These are phyloP conservation scores for Automeris io DNA, from an alignment of 2,888 invertebrate species.

Conservation along the genomic window DNA sequence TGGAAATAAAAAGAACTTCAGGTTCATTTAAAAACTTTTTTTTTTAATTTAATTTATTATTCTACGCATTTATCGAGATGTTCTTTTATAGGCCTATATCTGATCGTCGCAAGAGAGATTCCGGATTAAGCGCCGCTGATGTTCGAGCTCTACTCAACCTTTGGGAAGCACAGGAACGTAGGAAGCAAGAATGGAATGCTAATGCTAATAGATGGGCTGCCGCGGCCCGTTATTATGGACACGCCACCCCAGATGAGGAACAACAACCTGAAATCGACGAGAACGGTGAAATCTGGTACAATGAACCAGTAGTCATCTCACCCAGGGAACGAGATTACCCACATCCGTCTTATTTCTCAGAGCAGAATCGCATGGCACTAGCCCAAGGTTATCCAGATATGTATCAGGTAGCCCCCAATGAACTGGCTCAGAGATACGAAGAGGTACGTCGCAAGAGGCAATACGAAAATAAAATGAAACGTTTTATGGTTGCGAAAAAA, in stretches of 20 bases:
- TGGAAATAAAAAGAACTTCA: slow-evolving; percentile 68
- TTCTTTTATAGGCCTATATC: slow-evolving; percentile 49
- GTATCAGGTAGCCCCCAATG: slow-evolving; percentile 59
- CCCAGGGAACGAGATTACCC: slow-evolving; percentile 59
- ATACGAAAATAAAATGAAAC: slow-evolving; percentile 72
- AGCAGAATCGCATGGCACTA: slow-evolving; percentile 63
- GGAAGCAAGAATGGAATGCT: slow-evolving; percentile 68
- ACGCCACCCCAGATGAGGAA: slow-evolving; percentile 62
- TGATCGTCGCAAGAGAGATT: slow-evolving; percentile 77
- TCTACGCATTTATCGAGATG: background rate
- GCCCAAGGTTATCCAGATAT: slow-evolving; percentile 60
- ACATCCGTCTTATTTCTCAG: slow-evolving; percentile 65
- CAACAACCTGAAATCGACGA: slow-evolving; percentile 69
- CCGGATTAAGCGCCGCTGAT: slow-evolving; percentile 79
- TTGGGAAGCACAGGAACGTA: slow-evolving; percentile 78
- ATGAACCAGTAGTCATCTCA: slow-evolving; percentile 73
- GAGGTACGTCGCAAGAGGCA: slow-evolving; percentile 69
- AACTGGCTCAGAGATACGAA: slow-evolving; percentile 62
- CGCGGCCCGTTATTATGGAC: slow-evolving; percentile 58
- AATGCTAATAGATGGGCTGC: slow-evolving; percentile 62
- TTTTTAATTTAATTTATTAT: slow-evolving; percentile 5
- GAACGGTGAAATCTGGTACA: slow-evolving; percentile 77
- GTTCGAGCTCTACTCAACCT: slow-evolving; percentile 76
- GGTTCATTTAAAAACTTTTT: slow-evolving; percentile 35
- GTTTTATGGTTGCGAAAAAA: slow-evolving; percentile 80